Conservation (phyloP, 2,113 vertebrate genomes). For the Strix uralensis region DNA sequence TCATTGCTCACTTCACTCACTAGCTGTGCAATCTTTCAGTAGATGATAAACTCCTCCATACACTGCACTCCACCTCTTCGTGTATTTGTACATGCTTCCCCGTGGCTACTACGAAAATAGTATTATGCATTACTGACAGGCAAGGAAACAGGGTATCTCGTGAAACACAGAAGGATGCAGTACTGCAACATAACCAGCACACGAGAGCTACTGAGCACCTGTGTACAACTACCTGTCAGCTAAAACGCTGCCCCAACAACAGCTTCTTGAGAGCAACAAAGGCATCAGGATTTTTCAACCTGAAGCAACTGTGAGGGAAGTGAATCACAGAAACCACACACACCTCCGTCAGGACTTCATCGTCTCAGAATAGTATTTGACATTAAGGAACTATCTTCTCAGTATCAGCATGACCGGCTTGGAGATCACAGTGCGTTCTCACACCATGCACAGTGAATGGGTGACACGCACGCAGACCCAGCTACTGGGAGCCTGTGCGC, state of each 20-base stretch:
- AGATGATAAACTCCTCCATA: background rate
- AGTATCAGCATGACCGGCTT: background rate
- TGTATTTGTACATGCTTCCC: background rate
- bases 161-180: background rate
- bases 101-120: background rate
- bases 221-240: background rate
- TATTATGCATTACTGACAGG: background rate
- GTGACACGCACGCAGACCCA: accelerated
- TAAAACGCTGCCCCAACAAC: background rate
- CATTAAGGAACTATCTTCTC: background rate
- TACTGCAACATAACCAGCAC: background rate
- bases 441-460: accelerated
- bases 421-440: background rate
- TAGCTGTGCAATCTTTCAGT: background rate
- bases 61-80: background rate
- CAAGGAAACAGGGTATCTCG: background rate
- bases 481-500: background rate
- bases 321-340: background rate
- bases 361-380: background rate
- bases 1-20: background rate
- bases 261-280: background rate
- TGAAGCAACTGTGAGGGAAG: background rate
- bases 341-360: background rate
- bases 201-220: background rate
- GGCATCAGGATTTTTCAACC: background rate